Evolutionary conservation across 2,888 invertebrate genomes (phyloP), one percentile per base, ranked within the genome.

Genomic region (Mamestra brassicae): DNA sequence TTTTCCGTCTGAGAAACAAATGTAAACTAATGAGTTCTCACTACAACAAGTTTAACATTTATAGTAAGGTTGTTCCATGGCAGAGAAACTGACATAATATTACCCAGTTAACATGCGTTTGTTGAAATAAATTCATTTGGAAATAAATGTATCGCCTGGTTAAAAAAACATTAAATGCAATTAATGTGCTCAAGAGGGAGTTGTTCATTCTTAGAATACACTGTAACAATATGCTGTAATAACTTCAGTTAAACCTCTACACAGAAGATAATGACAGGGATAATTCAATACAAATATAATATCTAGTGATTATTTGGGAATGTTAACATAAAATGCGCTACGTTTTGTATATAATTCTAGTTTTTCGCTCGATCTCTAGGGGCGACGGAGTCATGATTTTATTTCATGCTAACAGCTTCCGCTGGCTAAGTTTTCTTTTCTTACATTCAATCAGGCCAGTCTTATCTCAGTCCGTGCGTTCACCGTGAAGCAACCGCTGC

Each of bases 301-400:
- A 84, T 81, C 86, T 89, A 90, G 85, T 88, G 78, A 87, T 88
- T 86, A 89, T 85, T 88, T 86, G 90, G 94, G 94, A 94, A 94
- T 94, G 94, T 94, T 89, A 90, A 93, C 89, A 89, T 89, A 92
- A 93, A 92, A 93, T 91, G 91, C 92, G 86, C 90, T 92, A 90
- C 81, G 71, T 72, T 82, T 76, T 83, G 62, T 80, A 75, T 75
- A 65, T 78, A 80, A 80, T 57, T 73, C 86, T 89, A 90, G 80
- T 58, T 58, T 66, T 62, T 66, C 62, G 38, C 45, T 50, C 63
- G 74, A 67, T 38, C 74, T 77, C 74, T 77, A 71, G 74, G 17
- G 71, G 66, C 68, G 78, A 71, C 76, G 55, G 45, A 55, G 65
- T 69, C 55, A 63, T 63, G 15, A 38, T 80, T 74, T 65, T 68